Conservation (phyloP, 2,797 vertebrate genomes). For the Pangasius macronema region DNA sequence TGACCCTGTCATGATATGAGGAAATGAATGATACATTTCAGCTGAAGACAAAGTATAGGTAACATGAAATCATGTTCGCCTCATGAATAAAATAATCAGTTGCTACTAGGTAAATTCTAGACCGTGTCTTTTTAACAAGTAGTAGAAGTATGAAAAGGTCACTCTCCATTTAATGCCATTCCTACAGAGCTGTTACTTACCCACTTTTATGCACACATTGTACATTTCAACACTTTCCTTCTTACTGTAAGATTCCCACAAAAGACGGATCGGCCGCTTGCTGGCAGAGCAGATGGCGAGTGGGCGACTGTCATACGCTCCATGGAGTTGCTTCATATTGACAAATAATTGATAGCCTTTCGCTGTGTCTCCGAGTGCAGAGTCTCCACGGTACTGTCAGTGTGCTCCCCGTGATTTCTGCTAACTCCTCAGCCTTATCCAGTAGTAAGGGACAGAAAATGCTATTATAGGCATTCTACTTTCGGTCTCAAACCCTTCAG, state of each 20-base stretch:
- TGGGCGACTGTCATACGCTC: constrained; percentile 52
- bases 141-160: constrained; percentile 8
- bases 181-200: constrained; percentile 8
- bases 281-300: constrained; percentile 55
- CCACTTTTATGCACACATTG: constrained; percentile 15
- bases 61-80: not conserved
- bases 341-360: constrained; percentile 56
- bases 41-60: not conserved
- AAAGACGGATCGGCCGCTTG: constrained; percentile 51
- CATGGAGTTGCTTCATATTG: constrained; percentile 50
- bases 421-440: constrained; percentile 27
- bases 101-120: not conserved
- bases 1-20: not conserved
- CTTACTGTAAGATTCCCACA: constrained; percentile 41
- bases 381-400: constrained; percentile 37
- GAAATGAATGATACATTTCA: not conserved
- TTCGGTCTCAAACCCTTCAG: constrained; percentile 1
- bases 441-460: constrained; percentile 23
- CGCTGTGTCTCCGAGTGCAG: constrained; percentile 32
- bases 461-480: constrained; percentile 19
- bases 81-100: not conserved
- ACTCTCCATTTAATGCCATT: not conserved
- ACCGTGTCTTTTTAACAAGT: not conserved
- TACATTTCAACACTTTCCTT: constrained; percentile 14
- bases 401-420: constrained; percentile 41